These are phyloP conservation scores for Acridotheres tristis DNA, from an alignment of 2,797 vertebrate genomes.

Conservation along the genomic window DNA sequence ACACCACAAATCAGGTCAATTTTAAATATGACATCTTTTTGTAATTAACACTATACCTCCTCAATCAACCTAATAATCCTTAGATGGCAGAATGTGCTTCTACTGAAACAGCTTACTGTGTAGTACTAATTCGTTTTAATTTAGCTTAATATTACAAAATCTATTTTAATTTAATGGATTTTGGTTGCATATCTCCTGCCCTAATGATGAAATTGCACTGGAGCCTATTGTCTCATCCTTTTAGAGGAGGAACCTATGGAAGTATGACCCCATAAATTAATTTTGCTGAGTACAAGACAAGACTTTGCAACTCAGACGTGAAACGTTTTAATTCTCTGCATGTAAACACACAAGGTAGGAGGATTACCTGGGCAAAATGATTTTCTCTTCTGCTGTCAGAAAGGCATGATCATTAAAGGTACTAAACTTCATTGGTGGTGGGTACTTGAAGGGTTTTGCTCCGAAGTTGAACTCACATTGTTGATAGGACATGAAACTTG, in stretches of 20 bases:
- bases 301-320: neutral
- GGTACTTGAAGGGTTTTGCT: constrained; percentile 95
- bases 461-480: constrained; percentile 99
- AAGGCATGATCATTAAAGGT: constrained; percentile 98
- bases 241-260: neutral
- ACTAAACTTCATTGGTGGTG: constrained; percentile 93
- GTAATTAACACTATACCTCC: neutral
- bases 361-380: constrained; percentile 94
- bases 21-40: neutral
- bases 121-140: neutral
- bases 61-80: neutral
- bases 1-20: neutral
- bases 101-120: neutral
- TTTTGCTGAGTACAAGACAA: neutral
- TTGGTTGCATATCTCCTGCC: neutral
- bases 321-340: neutral
- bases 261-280: neutral
- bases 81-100: neutral
- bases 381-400: constrained; percentile 92
- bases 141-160: neutral
- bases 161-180: neutral
- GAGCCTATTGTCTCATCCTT: neutral
- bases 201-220: neutral
- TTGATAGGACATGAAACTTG: constrained; percentile 99
- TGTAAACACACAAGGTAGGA: neutral